Base-by-base conservation (phyloP, 2,113 vertebrate genomes). In the Ramphastos sulfuratus region DNA sequence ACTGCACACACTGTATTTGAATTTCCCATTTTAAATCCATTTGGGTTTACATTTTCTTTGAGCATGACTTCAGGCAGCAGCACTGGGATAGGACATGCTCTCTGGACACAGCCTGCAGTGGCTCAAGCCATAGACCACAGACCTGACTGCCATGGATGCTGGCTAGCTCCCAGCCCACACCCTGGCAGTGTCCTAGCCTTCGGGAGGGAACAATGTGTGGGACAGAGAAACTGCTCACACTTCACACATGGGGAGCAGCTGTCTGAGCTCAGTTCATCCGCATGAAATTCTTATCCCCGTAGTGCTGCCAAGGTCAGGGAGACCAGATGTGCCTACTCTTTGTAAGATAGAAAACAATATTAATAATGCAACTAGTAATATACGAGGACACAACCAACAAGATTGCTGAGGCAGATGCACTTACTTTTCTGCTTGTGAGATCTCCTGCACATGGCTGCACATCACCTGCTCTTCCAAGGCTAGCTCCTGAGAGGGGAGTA, bases 71-170 rank as follows among this genome's bases (percentile, higher is more conserved):
- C 52, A 80, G 52, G 33, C 52, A 52, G 52, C 52, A 59, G 42
- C 3, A 0, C 6, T 52, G 67, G 44, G 44, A 27, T 27, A 74
- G 69, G 35, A 44, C 35, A 66, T 35, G 35, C 30, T 60, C 25
- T 81, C 30, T 52, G 52, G 30, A 66, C 18, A 10, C 13, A 70
- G 48, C 30, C 33, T 42, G 50, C 15, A 39, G 35, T 60, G 54
- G 23, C 37, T 28, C 19, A 31, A 65, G 27, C 0, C 0, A 13
- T 44, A 71, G 50, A 58, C 13, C 27, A 12, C 12, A 73, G 28
- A 59, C 37, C 23, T 20, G 20, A 5, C 35, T 1, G 4, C 21
- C 31, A 48, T 1, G 0, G 31, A 60, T 15, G 15, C 23, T 67
- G 35, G 37, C 67, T 19, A 17, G 27, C 24, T 67, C 27, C 44